A percentile compares a stretch with the other conserved stretches of the same genome.
Evolutionary conservation across 1,140 invertebrate species (phyloP).

Genomic region (Drosophila miranda): DNA sequence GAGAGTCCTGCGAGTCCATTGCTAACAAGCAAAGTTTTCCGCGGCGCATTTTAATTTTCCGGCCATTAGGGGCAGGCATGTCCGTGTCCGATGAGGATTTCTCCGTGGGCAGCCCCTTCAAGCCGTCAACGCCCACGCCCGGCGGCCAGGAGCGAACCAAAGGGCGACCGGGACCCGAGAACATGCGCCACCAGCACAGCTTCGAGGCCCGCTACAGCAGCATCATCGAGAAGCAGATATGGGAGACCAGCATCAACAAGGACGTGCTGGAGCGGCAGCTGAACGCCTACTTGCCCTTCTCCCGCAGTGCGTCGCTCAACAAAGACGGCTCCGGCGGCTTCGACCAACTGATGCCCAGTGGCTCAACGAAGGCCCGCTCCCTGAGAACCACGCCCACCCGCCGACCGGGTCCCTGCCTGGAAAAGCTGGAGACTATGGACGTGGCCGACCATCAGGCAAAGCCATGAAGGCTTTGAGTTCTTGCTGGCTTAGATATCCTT

Average conservation of each 20-base stretch:
- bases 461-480: neutral
- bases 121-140: slow-evolving; percentile 47
- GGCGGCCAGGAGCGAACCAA: slow-evolving; percentile 22
- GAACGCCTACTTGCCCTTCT: slow-evolving; percentile 73
- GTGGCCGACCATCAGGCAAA: slow-evolving; percentile 39
- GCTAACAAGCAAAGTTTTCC: slow-evolving; percentile 57
- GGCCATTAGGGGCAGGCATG: slow-evolving; percentile 62
- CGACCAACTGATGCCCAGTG: slow-evolving; percentile 29
- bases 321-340: slow-evolving; percentile 45
- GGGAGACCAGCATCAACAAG: slow-evolving; percentile 77
- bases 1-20: slow-evolving; percentile 8
- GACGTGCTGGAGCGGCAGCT: slow-evolving; percentile 70
- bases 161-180: slow-evolving; percentile 30
- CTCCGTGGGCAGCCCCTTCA: slow-evolving; percentile 54
- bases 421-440: slow-evolving; percentile 60
- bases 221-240: slow-evolving; percentile 75
- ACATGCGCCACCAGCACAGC: slow-evolving; percentile 72
- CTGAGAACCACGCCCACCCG: slow-evolving; percentile 56
- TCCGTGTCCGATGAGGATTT: slow-evolving; percentile 63
- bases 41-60: slow-evolving; percentile 64
- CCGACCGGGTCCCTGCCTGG: slow-evolving; percentile 32
- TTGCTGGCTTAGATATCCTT: no score
- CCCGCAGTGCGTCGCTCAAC: slow-evolving; percentile 57
- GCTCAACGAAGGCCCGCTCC: slow-evolving; percentile 41
- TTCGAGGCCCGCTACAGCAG: slow-evolving; percentile 75